Percentiles rank a stretch among this genome's conserved stretches.
These are phyloP conservation scores for Hydrotaea cyrtoneurina DNA, from an alignment of 2,888 invertebrate genomes.

Conservation along the genomic window DNA sequence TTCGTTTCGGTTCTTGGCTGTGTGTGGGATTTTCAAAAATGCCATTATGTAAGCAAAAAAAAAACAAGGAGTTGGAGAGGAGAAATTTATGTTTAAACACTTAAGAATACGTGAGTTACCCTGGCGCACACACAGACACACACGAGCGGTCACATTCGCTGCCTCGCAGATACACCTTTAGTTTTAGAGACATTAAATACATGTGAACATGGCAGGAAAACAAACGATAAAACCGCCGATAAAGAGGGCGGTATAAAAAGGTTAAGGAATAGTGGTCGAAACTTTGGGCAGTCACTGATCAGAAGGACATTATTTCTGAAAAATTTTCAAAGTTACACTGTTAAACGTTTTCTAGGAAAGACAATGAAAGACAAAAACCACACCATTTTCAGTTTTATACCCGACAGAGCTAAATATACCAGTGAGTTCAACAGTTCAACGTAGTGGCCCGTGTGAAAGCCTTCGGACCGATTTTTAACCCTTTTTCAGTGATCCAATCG, in stretches of 20 bases:
- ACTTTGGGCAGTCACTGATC: too few species aligned
- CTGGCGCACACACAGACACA: background rate
- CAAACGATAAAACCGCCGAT: background rate
- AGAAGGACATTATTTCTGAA: too few species aligned
- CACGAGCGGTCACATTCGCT: background rate
- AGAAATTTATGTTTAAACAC: constrained; percentile 26
- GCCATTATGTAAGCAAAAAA: constrained; percentile 2
- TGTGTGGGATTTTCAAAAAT: constrained; percentile 4
- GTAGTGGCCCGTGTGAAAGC: too few species aligned
- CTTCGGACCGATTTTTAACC: too few species aligned
- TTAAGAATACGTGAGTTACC: constrained; percentile 6
- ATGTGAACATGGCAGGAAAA: background rate
- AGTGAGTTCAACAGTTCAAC: too few species aligned
- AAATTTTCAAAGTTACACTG: too few species aligned
- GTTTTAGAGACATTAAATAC: constrained; percentile 3
- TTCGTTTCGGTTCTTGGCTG: constrained; percentile 1
- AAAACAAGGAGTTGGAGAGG: background rate
- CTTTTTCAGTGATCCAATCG: too few species aligned
- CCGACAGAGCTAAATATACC: too few species aligned
- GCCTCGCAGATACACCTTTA: background rate
- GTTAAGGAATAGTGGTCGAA: too few species aligned
- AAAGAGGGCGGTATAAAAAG: background rate
- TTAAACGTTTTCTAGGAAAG: too few species aligned
- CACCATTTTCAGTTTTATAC: too few species aligned
- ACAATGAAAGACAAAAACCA: too few species aligned